Percentiles rank a stretch among this genome's conserved stretches.
Conservation (phyloP, 2,113 vertebrate species). For the Tragelaphus scriptus region DNA sequence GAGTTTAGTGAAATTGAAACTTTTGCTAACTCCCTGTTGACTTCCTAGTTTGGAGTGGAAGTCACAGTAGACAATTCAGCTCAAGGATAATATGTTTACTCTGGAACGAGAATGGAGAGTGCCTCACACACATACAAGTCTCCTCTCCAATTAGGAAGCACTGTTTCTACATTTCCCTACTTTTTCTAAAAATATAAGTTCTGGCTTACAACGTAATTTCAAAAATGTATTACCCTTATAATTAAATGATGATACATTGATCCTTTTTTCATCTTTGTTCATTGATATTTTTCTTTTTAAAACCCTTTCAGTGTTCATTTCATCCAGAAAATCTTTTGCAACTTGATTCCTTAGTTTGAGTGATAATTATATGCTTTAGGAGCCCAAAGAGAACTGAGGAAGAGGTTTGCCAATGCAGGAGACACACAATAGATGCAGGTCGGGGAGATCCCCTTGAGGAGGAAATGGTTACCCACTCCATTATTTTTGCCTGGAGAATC, state of each 20-base stretch:
- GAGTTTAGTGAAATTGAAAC: constrained; percentile 3
- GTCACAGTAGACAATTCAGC: background rate
- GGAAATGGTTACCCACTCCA: background rate
- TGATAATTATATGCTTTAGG: background rate
- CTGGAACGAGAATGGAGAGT: background rate
- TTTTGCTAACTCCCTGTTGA: background rate
- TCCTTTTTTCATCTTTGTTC: constrained; percentile 1
- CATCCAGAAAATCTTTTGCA: constrained; percentile 28
- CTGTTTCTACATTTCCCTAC: constrained; percentile 21
- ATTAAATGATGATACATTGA: constrained; percentile 41
- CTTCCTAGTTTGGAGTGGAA: background rate
- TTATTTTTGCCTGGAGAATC: background rate
- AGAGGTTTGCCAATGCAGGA: background rate
- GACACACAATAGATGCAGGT: background rate
- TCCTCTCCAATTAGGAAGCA: background rate
- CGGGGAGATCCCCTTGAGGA: background rate
- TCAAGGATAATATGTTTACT: background rate
- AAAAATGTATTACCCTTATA: background rate
- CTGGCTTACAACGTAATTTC: background rate
- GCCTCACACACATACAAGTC: background rate
- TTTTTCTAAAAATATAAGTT: constrained; percentile 28
- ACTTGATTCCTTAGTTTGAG: constrained; percentile 9
- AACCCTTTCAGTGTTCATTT: background rate
- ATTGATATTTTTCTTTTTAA: constrained; percentile 24
- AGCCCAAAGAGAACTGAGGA: background rate